These are phyloP conservation scores for Cenopis cana DNA, from an alignment of 2,888 invertebrate genomes.

Conservation along the genomic window DNA sequence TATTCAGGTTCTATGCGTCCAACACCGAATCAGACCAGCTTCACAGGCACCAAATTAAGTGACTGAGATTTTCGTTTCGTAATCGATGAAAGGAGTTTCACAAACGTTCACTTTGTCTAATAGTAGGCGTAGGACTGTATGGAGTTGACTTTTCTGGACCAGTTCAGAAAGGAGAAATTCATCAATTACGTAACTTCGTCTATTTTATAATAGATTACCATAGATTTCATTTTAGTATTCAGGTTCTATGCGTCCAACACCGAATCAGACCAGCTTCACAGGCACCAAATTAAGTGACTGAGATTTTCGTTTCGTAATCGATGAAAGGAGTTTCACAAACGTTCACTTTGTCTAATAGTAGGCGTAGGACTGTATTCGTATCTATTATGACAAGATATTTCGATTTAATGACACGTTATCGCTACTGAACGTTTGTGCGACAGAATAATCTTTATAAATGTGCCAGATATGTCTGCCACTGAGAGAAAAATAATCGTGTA, in stretches of 20 bases:
- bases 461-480: neutral
- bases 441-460: neutral
- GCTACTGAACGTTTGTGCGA: conserved; percentile 4
- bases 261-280: neutral
- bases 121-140: neutral
- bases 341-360: neutral
- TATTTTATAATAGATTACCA: neutral
- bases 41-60: neutral
- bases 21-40: neutral
- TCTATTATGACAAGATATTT: neutral
- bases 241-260: too few species aligned
- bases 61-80: neutral
- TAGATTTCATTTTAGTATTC: too few species aligned
- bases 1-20: too few species aligned
- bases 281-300: too few species aligned
- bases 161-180: neutral
- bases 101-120: neutral
- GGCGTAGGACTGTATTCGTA: neutral
- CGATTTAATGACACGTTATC: neutral
- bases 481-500: too few species aligned
- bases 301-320: neutral
- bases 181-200: neutral
- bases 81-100: neutral
- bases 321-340: neutral
- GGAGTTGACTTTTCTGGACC: too few species aligned